phyloP scores from a whole-genome alignment of 1,140 invertebrate genomes.

The Ladona fulva region DNA sequence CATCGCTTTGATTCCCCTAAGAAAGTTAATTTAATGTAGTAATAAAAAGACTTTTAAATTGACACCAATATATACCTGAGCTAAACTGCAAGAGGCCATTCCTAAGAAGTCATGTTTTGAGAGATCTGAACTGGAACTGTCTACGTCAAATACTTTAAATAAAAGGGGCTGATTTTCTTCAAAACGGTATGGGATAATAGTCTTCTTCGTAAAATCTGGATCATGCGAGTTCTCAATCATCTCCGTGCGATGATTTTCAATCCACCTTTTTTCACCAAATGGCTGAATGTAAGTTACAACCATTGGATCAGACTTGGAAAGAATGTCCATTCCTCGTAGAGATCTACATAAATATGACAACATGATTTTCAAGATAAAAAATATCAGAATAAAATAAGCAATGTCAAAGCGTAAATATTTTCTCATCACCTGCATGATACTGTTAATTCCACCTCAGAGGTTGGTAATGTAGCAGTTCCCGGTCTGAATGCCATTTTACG shows the following conservation, averaged over 20 bases:
- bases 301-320: slow-evolving; percentile 58
- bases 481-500: slow-evolving; percentile 28
- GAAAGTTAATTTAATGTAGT: too few relatives aligned
- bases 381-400: too few relatives aligned
- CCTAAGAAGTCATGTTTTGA: slow-evolving; percentile 47
- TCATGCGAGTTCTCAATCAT: slow-evolving; percentile 47
- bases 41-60: background rate
- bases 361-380: too few relatives aligned
- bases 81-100: slow-evolving; percentile 40
- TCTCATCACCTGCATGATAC: slow-evolving; percentile 30
- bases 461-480: slow-evolving; percentile 29
- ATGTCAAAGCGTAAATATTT: too few relatives aligned
- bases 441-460: slow-evolving; percentile 30
- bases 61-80: slow-evolving; percentile 26
- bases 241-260: slow-evolving; percentile 49
- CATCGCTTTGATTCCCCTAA: too few relatives aligned
- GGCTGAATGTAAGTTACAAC: slow-evolving; percentile 45
- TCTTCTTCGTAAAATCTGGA: slow-evolving; percentile 48
- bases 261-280: slow-evolving; percentile 40
- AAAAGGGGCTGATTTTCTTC: slow-evolving; percentile 41
- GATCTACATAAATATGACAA: slow-evolving; percentile 34
- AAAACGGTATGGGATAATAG: slow-evolving; percentile 36
- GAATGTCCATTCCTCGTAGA: slow-evolving; percentile 47
- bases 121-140: slow-evolving; percentile 36
- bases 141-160: slow-evolving; percentile 46